Percentiles rank a stretch among this genome's conserved stretches.
Conservation (phyloP, 2,888 invertebrate species). For the Oscheius sp. region DNA sequence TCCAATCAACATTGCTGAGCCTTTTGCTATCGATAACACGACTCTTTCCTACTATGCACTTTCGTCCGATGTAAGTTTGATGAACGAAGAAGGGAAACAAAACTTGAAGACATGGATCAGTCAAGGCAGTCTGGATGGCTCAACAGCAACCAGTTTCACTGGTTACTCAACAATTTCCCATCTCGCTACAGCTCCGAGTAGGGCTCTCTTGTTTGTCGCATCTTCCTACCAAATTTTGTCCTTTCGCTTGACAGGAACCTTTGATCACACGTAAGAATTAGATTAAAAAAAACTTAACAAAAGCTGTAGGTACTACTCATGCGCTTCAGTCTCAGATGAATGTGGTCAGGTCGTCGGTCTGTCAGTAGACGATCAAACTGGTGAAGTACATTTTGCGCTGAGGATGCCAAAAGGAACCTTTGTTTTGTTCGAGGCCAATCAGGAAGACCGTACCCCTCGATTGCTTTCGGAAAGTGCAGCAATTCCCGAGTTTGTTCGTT, state of each 20-base stretch:
- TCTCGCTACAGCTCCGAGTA: constrained; percentile 57
- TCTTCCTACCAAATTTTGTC: constrained; percentile 64
- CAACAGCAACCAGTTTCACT: constrained; percentile 22
- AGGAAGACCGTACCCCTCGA: constrained; percentile 39
- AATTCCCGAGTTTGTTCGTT: constrained; percentile 39
- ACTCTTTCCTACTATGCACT: constrained; percentile 18
- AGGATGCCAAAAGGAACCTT: constrained; percentile 49
- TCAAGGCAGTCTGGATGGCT: constrained; percentile 40
- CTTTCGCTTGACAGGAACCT: constrained; percentile 67
- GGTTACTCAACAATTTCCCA: constrained; percentile 46
- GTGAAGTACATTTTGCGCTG: constrained; percentile 44
- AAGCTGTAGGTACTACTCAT: constrained; percentile 57
- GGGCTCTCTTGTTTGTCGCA: constrained; percentile 63
- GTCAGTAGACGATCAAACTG: constrained; percentile 57
- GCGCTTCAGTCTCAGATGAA: constrained; percentile 52
- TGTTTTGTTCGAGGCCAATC: constrained; percentile 46
- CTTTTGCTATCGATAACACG: constrained; percentile 37
- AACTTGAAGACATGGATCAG: constrained; percentile 44
- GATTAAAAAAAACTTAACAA: background rate
- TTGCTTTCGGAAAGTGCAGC: constrained; percentile 37
- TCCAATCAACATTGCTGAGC: constrained; percentile 5
- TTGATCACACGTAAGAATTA: constrained; percentile 63
- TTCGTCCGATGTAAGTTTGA: background rate
- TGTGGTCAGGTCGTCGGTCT: constrained; percentile 70
- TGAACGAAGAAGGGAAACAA: background rate